phyloP scores from a whole-genome alignment of 2,113 vertebrate species.

The Bostrychus sinensis region DNA sequence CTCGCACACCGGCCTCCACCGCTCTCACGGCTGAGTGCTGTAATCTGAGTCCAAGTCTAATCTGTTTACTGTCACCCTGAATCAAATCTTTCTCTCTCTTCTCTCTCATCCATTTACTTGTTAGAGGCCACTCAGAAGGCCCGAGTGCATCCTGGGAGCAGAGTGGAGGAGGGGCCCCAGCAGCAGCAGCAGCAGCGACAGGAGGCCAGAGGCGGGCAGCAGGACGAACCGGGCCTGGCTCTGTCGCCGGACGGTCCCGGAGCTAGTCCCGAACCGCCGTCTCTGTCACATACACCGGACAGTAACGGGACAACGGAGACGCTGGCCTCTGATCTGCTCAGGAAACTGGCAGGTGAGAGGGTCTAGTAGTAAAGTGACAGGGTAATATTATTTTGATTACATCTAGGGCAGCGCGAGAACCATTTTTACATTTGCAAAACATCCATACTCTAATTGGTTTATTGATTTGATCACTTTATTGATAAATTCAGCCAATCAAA shows the following conservation, averaged over 20 bases:
- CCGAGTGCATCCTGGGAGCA: conserved; percentile 59
- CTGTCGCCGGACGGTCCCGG: conserved; percentile 74
- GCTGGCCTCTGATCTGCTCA: conserved; percentile 69
- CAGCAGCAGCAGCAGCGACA: conserved; percentile 2
- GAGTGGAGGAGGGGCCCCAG: conserved; percentile 39
- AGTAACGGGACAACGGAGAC: conserved; percentile 40
- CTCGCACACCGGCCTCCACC: neutral
- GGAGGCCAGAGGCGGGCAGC: conserved; percentile 45
- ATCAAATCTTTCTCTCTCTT: conserved; percentile 14
- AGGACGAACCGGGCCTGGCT: conserved; percentile 70
- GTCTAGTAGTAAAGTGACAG: no score
- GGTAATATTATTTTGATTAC: no score
- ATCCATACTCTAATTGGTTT: no score
- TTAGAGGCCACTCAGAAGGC: conserved; percentile 74
- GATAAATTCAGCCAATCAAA: no score
- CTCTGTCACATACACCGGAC: conserved; percentile 61
- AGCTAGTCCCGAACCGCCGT: conserved; percentile 70
- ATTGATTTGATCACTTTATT: no score
- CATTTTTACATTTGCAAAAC: neutral
- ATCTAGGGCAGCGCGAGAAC: no score
- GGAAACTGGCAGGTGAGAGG: conserved; percentile 69
- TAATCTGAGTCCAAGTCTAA: conserved; percentile 26
- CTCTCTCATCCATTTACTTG: neutral
- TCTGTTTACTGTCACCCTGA: conserved; percentile 16
- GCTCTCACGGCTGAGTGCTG: conserved; percentile 1